Percentiles rank a stretch among this genome's conserved stretches.
These are phyloP conservation scores for Dolichoris vasculosae DNA, from an alignment of 1,140 invertebrate species.

Conservation along the genomic window DNA sequence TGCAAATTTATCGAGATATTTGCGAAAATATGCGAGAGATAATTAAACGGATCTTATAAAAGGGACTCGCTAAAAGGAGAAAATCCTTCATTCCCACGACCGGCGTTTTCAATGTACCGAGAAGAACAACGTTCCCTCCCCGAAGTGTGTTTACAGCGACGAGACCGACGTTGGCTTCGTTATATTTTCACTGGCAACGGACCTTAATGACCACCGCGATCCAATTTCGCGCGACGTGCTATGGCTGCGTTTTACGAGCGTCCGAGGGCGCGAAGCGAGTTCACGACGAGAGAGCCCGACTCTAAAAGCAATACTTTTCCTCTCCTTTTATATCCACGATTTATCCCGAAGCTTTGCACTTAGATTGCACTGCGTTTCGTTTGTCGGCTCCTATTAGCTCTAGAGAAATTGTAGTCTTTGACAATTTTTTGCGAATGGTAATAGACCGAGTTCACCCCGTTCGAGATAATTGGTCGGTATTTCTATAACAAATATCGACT, in stretches of 20 bases:
- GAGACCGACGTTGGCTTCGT: background rate
- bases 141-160: background rate
- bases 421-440: no score
- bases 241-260: slow-evolving; percentile 25
- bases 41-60: background rate
- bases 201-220: background rate
- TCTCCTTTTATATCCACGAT: background rate
- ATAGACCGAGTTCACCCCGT: no score
- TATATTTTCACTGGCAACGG: background rate
- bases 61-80: background rate
- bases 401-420: no score
- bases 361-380: background rate
- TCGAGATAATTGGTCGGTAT: no score
- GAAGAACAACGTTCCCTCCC: no score
- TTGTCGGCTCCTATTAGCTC: background rate
- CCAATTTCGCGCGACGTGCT: slow-evolving; percentile 5
- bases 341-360: background rate
- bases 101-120: background rate
- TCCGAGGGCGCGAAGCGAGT: background rate
- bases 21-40: no score
- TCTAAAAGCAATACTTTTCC: background rate
- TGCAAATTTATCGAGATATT: no score
- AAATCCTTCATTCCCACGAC: background rate
- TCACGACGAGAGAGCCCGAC: background rate
- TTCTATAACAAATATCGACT: no score